Conservation (phyloP, 2,113 vertebrate genomes). For the Pluvialis apricaria region DNA sequence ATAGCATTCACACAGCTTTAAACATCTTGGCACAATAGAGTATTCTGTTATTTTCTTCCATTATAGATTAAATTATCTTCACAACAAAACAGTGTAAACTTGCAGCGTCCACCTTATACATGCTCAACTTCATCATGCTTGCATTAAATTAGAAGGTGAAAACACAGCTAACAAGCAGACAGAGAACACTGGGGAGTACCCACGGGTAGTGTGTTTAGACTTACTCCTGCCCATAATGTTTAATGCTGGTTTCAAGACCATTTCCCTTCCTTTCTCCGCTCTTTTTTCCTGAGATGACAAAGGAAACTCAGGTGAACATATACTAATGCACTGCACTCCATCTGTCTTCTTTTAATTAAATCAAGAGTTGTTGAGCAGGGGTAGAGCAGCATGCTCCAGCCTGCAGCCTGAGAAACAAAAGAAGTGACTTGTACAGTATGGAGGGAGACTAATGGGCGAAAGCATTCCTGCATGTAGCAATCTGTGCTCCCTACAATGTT, state of each 20-base stretch:
- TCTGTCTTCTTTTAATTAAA: slow-evolving; percentile 43
- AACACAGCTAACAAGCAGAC: not conserved
- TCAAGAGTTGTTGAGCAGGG: not conserved
- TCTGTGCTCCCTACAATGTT: slow-evolving; percentile 59
- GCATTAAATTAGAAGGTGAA: not conserved
- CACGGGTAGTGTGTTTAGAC: not conserved
- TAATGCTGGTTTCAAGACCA: not conserved
- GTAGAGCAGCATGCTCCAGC: slow-evolving; percentile 30
- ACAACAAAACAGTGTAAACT: not conserved
- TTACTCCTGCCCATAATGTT: not conserved
- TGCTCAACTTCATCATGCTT: not conserved
- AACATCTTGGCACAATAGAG: not conserved
- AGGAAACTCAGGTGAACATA: not conserved
- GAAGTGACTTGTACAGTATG: slow-evolving; percentile 17
- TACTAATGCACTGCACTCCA: not conserved
- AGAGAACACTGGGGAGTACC: not conserved
- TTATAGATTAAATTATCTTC: slow-evolving; percentile 12
- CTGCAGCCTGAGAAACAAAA: slow-evolving; percentile 40
- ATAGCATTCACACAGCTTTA: not conserved
- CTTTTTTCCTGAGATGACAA: not conserved
- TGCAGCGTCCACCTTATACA: not conserved
- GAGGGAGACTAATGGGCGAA: slow-evolving; percentile 42
- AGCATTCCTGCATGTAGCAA: slow-evolving; percentile 50
- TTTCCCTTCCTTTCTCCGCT: not conserved
- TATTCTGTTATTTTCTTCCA: not conserved